Evolutionary conservation across 2,797 vertebrate species (phyloP), one percentile per base, ranked within the genome.

Genomic region (Pteropus rufus): DNA sequence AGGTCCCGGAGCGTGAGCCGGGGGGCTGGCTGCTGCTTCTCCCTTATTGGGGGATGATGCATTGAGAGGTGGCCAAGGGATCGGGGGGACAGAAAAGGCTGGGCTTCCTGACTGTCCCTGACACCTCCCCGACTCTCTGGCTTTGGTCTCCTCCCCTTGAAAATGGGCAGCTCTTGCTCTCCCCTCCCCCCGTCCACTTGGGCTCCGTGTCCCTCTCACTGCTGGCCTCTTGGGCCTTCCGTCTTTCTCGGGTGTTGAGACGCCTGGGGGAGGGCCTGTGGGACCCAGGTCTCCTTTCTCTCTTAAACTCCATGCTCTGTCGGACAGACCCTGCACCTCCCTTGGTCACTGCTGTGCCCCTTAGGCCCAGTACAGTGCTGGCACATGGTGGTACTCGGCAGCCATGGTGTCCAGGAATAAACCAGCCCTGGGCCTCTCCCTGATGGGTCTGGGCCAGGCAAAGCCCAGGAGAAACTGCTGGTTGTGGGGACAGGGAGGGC

Each of bases 1-100:
- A 99, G 99, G 97, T 99, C 99, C 91, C 99, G 98, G 96, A 99
- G 98, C 2, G 99, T 99, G 77, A 99, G 99, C 97, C 99, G 99
- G 62, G 99, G 99, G 0, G 98, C 97, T 12, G 98, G 98, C 21
- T 99, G 99, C 88, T 98, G 98, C 96, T 99, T 99, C 97, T 99
- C 99, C 99, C 99, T 99, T 94, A 64, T 26, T 5, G 39, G 49
- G n/a, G 56, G 75, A 88, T 5, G 52, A 64, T 29, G 70, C 18
- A 9, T 77, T 14, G 92, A 65, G 46, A 82, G 52, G 26, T 21
- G 36, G 18, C 44, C 54, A 9, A 18, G 29, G 56, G 36, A 31
- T 7, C 52, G 16, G 54, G 21, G 29, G 5, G 60, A 26, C 34
- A 23, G 62, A 58, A 56, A 29, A 36, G 12, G 10, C 77, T 49